A percentile compares a stretch with the other conserved stretches of the same genome.
Conservation (phyloP, 1,140 invertebrate genomes). For the Listronotus oregonensis region DNA sequence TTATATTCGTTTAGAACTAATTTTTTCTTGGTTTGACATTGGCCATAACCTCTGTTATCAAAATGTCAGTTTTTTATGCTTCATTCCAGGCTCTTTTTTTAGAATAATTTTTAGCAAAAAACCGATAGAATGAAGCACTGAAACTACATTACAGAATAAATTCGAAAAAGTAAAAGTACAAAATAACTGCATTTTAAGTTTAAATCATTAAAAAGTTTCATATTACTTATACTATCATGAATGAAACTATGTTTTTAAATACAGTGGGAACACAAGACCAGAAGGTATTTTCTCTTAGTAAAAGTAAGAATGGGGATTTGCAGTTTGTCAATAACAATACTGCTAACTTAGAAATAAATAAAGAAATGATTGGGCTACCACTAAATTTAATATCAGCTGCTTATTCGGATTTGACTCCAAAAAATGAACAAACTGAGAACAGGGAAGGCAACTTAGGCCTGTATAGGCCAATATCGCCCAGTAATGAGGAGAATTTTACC, state of each 20-base stretch:
- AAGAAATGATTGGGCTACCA: slow-evolving; percentile 14
- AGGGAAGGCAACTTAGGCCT: slow-evolving; percentile 12
- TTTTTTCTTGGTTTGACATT: background rate
- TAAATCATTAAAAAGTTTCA: background rate
- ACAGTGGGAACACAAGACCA: slow-evolving; percentile 17
- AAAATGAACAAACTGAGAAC: slow-evolving; percentile 6
- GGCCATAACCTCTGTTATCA: background rate
- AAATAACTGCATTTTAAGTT: slow-evolving; percentile 5
- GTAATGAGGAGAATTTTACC: slow-evolving; percentile 15
- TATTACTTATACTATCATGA: slow-evolving; percentile 2
- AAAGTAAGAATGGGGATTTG: slow-evolving; percentile 1
- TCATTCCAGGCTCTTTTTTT: slow-evolving; percentile 13
- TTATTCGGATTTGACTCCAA: slow-evolving; percentile 5
- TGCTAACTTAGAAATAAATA: slow-evolving; percentile 10
- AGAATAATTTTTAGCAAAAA: background rate
- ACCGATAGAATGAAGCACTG: slow-evolving; percentile 7
- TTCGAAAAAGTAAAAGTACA: background rate
- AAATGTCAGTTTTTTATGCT: slow-evolving; percentile 6
- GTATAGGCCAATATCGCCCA: slow-evolving; percentile 14
- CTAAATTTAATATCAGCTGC: slow-evolving; percentile 5
- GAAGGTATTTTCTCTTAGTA: background rate
- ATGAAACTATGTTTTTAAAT: slow-evolving; percentile 24
- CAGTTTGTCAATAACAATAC: slow-evolving; percentile 2
- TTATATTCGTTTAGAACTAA: background rate
- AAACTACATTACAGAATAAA: slow-evolving; percentile 8